A percentile compares a stretch with the other conserved stretches of the same genome.
phyloP scores from a whole-genome alignment of 2,888 invertebrate species.

The Tetragonisca angustula region DNA sequence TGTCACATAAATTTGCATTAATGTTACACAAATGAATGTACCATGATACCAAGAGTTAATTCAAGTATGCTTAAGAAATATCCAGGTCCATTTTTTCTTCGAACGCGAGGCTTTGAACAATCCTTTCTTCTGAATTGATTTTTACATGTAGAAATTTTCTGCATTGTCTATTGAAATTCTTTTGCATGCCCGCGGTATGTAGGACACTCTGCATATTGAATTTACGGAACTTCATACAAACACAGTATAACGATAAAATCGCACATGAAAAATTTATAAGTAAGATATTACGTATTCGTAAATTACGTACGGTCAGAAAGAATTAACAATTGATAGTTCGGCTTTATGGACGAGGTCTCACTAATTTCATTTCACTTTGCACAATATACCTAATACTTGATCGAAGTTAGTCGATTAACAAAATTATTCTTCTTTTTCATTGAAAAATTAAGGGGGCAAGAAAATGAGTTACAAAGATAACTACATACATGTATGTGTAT shows the following conservation, averaged over 20 bases:
- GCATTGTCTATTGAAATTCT: too few species aligned
- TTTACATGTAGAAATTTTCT: too few species aligned
- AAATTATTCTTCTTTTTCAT: background rate
- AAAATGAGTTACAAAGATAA: background rate
- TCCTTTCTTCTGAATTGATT: too few species aligned
- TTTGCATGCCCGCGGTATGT: too few species aligned
- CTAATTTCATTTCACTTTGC: background rate
- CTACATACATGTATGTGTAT: too few species aligned
- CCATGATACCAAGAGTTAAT: too few species aligned
- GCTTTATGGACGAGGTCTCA: background rate
- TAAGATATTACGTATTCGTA: too few species aligned
- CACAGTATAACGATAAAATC: background rate
- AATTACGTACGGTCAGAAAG: background rate
- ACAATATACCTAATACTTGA: background rate
- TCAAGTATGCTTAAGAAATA: too few species aligned
- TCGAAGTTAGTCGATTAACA: background rate
- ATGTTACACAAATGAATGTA: too few species aligned
- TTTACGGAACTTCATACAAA: background rate
- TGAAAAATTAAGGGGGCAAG: rapidly evolving
- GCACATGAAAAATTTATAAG: background rate
- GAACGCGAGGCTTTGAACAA: too few species aligned
- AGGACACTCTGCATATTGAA: background rate
- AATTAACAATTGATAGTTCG: background rate
- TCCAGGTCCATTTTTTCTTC: too few species aligned
- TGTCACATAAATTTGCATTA: too few species aligned